phyloP scores from a whole-genome alignment of 2,113 vertebrate genomes.

The Callocephalon fimbriatum region DNA sequence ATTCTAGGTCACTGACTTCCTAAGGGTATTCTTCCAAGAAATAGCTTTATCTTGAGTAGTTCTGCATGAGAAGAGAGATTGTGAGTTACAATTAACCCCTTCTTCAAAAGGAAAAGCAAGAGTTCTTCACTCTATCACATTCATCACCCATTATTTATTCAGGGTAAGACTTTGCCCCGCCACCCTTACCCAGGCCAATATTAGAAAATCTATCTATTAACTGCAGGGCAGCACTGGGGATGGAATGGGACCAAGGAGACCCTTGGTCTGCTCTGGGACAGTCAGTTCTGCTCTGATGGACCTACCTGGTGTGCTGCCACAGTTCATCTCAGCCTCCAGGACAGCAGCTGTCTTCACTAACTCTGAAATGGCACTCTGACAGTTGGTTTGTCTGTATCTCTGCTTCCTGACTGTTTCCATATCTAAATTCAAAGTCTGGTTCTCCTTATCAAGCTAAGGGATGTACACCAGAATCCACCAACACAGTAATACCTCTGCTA shows the following conservation, averaged over 20 bases:
- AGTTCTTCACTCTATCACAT: neutral
- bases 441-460: neutral
- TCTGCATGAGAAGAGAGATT: neutral
- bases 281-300: neutral
- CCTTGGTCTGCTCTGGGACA: neutral
- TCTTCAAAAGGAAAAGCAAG: neutral
- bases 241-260: neutral
- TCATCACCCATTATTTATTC: neutral
- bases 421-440: neutral
- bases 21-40: constrained; percentile 68
- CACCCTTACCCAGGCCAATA: neutral
- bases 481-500: neutral
- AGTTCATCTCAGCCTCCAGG: neutral
- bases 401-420: neutral
- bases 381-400: neutral
- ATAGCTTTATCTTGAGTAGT: constrained; percentile 33
- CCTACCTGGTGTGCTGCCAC: neutral
- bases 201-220: neutral
- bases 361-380: neutral
- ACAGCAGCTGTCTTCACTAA: neutral
- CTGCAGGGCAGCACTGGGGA: neutral
- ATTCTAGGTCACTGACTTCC: constrained; percentile 67
- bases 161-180: neutral
- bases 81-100: constrained; percentile 18
- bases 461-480: neutral